A percentile compares a stretch with the other conserved stretches of the same genome.
Conservation (phyloP, 2,888 invertebrate genomes). For the Eilema caniola region DNA sequence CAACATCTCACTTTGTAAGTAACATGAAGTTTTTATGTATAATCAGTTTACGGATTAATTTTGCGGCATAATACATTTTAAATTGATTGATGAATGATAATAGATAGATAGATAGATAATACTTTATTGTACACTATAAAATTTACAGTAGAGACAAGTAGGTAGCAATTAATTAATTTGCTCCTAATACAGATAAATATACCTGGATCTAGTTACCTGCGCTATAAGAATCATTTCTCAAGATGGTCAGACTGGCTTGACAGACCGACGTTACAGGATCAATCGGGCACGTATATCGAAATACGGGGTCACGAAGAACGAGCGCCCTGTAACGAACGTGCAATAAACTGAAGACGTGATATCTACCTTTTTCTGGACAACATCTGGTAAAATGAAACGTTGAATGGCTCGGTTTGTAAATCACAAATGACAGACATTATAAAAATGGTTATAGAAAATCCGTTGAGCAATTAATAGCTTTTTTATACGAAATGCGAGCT, state of each 20-base stretch:
- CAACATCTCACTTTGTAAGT: too few relatives aligned
- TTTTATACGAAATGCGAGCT: not conserved
- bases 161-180: too few relatives aligned
- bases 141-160: too few relatives aligned
- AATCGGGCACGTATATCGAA: slow-evolving; percentile 76
- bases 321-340: slow-evolving; percentile 71
- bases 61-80: not conserved
- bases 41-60: too few relatives aligned
- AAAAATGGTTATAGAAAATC: slow-evolving; percentile 39
- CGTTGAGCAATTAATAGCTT: not conserved
- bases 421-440: slow-evolving; percentile 51
- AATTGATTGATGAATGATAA: not conserved
- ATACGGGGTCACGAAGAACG: slow-evolving; percentile 68
- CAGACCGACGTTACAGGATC: slow-evolving; percentile 52
- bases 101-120: too few relatives aligned
- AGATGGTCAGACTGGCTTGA: slow-evolving; percentile 34
- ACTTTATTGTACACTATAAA: too few relatives aligned
- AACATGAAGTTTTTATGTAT: too few relatives aligned
- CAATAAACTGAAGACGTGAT: slow-evolving; percentile 84
- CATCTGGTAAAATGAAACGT: slow-evolving; percentile 62
- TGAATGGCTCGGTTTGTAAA: slow-evolving; percentile 45
- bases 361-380: slow-evolving; percentile 65
- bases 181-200: slow-evolving; percentile 14
- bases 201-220: slow-evolving; percentile 17
- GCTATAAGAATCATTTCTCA: slow-evolving; percentile 25